phyloP scores from a whole-genome alignment of 1,140 invertebrate genomes.

The Potamilus streckersoni region DNA sequence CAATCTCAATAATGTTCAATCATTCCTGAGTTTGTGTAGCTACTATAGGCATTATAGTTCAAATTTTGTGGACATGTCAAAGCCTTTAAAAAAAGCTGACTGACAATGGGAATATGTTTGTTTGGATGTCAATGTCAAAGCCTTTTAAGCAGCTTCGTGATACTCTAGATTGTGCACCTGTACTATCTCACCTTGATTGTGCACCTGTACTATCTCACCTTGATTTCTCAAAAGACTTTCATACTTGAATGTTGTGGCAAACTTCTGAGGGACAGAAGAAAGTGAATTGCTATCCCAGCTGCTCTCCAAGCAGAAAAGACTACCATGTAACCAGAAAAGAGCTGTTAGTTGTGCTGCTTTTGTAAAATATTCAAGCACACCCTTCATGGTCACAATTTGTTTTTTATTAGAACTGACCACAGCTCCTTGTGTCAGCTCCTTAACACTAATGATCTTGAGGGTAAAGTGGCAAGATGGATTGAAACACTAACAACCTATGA shows the following conservation, averaged over 20 bases:
- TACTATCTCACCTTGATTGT: slow-evolving; percentile 8
- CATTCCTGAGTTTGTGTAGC: too few relatives aligned
- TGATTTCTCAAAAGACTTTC: too few relatives aligned
- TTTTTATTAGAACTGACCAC: slow-evolving; percentile 10
- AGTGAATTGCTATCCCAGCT: slow-evolving; percentile 68
- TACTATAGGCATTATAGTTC: too few relatives aligned
- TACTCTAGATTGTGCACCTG: slow-evolving; percentile 2
- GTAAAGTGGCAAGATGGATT: slow-evolving; percentile 37
- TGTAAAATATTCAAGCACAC: slow-evolving; percentile 8
- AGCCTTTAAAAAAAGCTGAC: slow-evolving; percentile 32
- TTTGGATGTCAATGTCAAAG: slow-evolving; percentile 35
- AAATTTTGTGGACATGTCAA: slow-evolving; percentile 15
- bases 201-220: too few relatives aligned
- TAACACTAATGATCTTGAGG: not conserved
- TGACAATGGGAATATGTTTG: slow-evolving; percentile 25
- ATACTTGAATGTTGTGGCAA: slow-evolving; percentile 33
- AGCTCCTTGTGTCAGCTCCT: not conserved
- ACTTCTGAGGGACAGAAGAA: slow-evolving; percentile 42
- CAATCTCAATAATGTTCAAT: too few relatives aligned
- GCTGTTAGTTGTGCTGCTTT: slow-evolving; percentile 26
- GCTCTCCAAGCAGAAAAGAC: slow-evolving; percentile 64
- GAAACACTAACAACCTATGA: slow-evolving; percentile 39
- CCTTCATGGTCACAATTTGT: not conserved
- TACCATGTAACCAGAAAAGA: slow-evolving; percentile 60
- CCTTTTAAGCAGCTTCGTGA: slow-evolving; percentile 37